These are phyloP conservation scores for Centroberyx gerrardi DNA, from an alignment of 2,797 vertebrate genomes.

Conservation along the genomic window DNA sequence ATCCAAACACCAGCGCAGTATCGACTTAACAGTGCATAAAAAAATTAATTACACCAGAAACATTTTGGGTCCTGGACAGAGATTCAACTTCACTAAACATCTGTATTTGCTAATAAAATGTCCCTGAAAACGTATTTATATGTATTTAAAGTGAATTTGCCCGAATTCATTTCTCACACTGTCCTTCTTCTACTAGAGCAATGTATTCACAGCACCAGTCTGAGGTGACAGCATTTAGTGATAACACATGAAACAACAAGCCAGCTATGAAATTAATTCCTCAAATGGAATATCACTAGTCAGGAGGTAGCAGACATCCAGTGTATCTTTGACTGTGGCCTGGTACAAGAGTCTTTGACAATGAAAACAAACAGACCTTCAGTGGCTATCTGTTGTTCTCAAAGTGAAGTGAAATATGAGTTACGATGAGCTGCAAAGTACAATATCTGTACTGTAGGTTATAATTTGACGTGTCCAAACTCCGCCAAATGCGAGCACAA, in stretches of 20 bases:
- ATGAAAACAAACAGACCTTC: slow-evolving; percentile 15
- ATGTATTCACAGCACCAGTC: slow-evolving; percentile 4
- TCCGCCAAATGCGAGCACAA: too few relatives aligned
- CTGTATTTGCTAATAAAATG: slow-evolving; percentile 9
- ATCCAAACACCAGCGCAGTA: background rate
- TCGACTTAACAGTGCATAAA: background rate
- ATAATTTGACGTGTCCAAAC: too few relatives aligned
- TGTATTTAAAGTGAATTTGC: background rate
- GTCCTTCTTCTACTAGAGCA: slow-evolving; percentile 11
- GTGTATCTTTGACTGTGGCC: slow-evolving; percentile 14
- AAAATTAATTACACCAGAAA: too few relatives aligned
- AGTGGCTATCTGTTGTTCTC: background rate
- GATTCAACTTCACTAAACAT: background rate
- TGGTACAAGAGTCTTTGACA: background rate
- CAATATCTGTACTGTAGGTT: too few relatives aligned
- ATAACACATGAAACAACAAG: slow-evolving; percentile 37
- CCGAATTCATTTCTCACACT: background rate
- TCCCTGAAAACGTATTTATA: background rate
- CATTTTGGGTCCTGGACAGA: too few relatives aligned
- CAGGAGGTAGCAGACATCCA: slow-evolving; percentile 3
- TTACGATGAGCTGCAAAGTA: too few relatives aligned
- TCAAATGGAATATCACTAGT: background rate
- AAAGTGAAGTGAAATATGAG: background rate
- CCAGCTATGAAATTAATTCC: slow-evolving; percentile 53
- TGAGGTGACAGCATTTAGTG: slow-evolving; percentile 23